These are phyloP conservation scores for Cistogaster globosa DNA, from an alignment of 2,888 invertebrate species.

Conservation along the genomic window DNA sequence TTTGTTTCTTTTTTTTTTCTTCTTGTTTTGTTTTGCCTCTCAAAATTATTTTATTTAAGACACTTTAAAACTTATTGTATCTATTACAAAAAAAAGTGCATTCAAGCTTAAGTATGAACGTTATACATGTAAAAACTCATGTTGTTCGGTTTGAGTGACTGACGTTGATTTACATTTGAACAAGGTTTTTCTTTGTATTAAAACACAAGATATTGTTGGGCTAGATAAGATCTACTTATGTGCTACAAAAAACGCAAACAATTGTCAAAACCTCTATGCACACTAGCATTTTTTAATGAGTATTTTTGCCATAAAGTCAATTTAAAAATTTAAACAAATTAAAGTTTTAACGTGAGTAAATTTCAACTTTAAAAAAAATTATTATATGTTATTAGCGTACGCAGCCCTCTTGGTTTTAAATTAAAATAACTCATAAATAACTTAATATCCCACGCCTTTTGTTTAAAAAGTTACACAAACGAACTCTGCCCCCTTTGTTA, in stretches of 20 bases:
- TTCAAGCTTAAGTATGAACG: constrained; percentile 58
- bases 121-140: constrained; percentile 30
- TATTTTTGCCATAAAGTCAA: no score
- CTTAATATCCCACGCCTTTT: no score
- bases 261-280: neutral
- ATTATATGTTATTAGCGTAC: no score
- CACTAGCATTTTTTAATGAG: no score
- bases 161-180: constrained; percentile 60
- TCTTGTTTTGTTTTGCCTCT: neutral
- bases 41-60: constrained; percentile 11
- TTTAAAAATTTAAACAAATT: no score
- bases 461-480: no score
- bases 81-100: constrained; percentile 51
- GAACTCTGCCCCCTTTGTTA: no score
- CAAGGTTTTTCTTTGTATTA: constrained; percentile 47
- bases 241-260: neutral
- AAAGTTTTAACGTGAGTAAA: no score
- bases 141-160: constrained; percentile 50
- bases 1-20: no score
- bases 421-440: no score
- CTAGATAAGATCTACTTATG: constrained; percentile 11
- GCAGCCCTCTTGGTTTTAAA: no score
- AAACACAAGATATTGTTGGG: constrained; percentile 48
- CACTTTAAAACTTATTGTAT: constrained; percentile 41
- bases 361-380: no score